Conservation (phyloP, 2,113 vertebrate species). For the Bos indicus region DNA sequence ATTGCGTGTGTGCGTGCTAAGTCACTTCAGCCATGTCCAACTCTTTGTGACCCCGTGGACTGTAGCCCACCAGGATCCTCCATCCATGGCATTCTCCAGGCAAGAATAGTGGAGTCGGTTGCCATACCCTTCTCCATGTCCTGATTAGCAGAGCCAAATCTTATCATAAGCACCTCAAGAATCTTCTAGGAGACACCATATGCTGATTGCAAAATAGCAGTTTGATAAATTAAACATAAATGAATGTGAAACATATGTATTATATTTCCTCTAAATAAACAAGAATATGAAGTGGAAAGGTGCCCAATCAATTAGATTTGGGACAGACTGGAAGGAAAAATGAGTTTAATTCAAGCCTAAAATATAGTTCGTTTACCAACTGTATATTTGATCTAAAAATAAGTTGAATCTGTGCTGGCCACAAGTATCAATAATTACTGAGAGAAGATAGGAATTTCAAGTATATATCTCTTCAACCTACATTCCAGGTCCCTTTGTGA, state of each 20-base stretch:
- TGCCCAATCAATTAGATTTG: constrained; percentile 5
- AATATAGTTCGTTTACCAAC: constrained; percentile 14
- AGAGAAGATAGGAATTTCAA: background rate
- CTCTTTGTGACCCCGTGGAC: background rate
- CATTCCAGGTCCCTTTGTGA: background rate
- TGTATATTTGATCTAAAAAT: background rate
- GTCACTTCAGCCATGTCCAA: background rate
- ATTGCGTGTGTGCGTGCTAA: background rate
- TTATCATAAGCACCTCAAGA: constrained; percentile 39
- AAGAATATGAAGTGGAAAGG: constrained; percentile 35
- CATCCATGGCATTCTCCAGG: background rate
- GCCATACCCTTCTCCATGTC: background rate
- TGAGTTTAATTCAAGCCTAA: constrained; percentile 22
- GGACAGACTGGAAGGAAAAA: constrained; percentile 12
- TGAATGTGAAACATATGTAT: constrained; percentile 32
- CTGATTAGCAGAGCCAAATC: constrained; percentile 35
- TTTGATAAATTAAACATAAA: constrained; percentile 47
- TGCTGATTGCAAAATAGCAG: background rate
- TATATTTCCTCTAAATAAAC: constrained; percentile 54
- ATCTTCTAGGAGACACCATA: constrained; percentile 19
- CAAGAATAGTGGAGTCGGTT: background rate
- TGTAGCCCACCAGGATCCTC: background rate
- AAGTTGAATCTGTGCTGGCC: background rate
- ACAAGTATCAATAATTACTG: background rate
- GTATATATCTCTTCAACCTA: background rate